Evolutionary conservation across 2,113 vertebrate species (phyloP).

Genomic region (Arothron firmamentum): DNA sequence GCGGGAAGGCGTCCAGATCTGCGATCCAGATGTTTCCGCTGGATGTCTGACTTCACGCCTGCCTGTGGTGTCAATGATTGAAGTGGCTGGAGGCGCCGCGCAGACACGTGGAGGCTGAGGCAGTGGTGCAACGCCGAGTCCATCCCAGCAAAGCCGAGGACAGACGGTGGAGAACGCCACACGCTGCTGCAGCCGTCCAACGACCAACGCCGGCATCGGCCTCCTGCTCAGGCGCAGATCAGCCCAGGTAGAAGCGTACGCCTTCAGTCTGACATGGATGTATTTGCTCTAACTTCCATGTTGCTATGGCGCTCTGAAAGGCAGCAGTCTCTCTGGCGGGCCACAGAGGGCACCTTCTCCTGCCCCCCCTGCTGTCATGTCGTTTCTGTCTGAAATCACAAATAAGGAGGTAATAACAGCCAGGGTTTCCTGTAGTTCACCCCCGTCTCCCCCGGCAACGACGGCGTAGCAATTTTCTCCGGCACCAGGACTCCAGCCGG

Average conservation of each 20-base stretch:
- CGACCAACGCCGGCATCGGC: no score
- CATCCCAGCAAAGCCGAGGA: not conserved
- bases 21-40: no score
- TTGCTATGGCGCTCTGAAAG: not conserved
- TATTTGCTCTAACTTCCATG: conserved; percentile 1
- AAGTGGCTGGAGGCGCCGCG: not conserved
- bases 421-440: conserved; percentile 34
- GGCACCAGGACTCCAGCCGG: conserved; percentile 23
- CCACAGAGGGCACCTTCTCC: conserved; percentile 12
- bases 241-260: no score
- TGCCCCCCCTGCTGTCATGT: conserved; percentile 37
- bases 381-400: conserved; percentile 50
- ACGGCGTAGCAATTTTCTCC: conserved; percentile 36
- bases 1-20: no score
- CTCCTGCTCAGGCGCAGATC: no score
- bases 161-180: not conserved
- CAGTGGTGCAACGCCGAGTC: conserved; percentile 2
- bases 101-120: not conserved
- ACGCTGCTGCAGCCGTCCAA: no score
- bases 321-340: conserved; percentile 33
- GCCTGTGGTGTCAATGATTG: no score
- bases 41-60: no score
- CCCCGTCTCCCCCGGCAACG: conserved; percentile 17
- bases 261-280: no score
- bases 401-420: conserved; percentile 48